A percentile compares a stretch with the other conserved stretches of the same genome.
Conservation (phyloP, 2,113 vertebrate genomes). For the Callorhinus ursinus region DNA sequence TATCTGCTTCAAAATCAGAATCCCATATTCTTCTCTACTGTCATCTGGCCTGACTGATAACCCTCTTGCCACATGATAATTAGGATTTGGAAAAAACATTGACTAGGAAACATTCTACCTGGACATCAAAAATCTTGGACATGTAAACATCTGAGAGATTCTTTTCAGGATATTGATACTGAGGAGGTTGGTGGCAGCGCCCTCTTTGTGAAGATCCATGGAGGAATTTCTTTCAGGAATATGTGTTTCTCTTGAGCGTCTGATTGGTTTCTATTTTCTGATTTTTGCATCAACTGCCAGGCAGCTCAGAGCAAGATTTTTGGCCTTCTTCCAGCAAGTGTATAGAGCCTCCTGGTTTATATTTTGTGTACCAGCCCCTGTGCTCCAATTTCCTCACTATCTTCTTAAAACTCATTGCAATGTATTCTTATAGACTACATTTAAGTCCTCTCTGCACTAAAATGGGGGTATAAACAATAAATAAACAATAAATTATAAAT, state of each 20-base stretch:
- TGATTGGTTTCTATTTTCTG: background rate
- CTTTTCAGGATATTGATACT: background rate
- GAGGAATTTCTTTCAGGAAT: background rate
- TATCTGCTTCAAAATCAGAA: background rate
- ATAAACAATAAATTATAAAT: background rate
- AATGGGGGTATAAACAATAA: background rate
- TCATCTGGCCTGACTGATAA: background rate
- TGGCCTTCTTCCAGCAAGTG: background rate
- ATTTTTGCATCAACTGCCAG: background rate
- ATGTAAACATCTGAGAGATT: background rate
- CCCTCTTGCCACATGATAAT: background rate
- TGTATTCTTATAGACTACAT: background rate
- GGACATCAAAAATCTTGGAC: background rate
- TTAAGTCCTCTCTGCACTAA: background rate
- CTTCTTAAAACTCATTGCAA: background rate
- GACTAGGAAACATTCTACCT: background rate
- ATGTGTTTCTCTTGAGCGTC: background rate
- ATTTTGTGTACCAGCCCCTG: background rate
- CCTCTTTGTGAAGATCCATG: background rate
- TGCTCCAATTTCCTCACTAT: background rate
- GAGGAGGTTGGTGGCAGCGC: background rate
- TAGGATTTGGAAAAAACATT: background rate
- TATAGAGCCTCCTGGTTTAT: background rate
- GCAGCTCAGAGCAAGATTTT: background rate
- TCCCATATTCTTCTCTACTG: background rate